phyloP scores from a whole-genome alignment of 2,113 vertebrate genomes.

The Eira barbara region DNA sequence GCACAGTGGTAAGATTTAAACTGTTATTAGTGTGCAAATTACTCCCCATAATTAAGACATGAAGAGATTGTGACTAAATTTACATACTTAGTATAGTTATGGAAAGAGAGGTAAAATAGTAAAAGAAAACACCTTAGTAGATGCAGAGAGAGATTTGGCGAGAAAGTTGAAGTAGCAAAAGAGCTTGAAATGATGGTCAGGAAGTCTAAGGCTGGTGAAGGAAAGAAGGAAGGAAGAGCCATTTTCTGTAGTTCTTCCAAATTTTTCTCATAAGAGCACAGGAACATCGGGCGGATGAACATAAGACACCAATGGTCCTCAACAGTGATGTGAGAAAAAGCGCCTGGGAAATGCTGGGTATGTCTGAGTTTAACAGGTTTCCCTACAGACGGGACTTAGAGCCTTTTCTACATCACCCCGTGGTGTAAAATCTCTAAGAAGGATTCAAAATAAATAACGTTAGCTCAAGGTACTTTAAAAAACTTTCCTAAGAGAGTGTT shows the following conservation, averaged over 20 bases:
- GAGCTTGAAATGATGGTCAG: background rate
- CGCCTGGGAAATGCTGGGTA: background rate
- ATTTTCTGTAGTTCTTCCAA: background rate
- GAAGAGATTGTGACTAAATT: background rate
- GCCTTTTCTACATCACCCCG: background rate
- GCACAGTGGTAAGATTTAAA: slow-evolving; percentile 38
- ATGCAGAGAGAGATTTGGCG: background rate
- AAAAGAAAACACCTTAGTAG: background rate
- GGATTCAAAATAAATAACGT: background rate
- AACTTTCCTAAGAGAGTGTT: background rate
- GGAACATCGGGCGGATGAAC: background rate
- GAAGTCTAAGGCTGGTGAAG: background rate
- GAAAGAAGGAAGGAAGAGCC: background rate
- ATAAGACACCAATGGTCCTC: background rate
- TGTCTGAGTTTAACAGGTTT: background rate
- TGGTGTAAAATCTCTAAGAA: background rate
- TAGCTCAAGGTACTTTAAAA: background rate
- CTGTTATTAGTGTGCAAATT: background rate
- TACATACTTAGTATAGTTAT: background rate
- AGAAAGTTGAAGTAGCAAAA: background rate
- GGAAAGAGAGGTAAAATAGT: background rate
- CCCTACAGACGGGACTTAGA: background rate
- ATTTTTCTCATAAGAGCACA: background rate
- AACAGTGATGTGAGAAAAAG: background rate
- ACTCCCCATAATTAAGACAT: background rate